Evolutionary conservation across 1,140 invertebrate species (phyloP), one percentile per base, ranked within the genome.

Genomic region (Drosophila azteca): DNA sequence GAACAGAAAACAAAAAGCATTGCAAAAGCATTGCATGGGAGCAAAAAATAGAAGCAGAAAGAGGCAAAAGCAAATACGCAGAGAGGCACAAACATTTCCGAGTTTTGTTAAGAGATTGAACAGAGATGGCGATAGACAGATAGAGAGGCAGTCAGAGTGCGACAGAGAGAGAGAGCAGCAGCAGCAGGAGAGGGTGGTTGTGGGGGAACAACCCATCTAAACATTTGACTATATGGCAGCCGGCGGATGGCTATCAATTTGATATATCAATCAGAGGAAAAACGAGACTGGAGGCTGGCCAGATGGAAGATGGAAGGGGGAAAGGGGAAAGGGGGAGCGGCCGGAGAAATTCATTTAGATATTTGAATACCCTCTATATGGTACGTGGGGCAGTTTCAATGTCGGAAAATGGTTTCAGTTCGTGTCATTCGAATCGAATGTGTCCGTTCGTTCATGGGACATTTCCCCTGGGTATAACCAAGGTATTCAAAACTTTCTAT

Each of bases 231-330:
- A 51, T 64, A 64, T 50, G 43, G 46, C 60, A 65, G 48, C 60
- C 17, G 17, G 8, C 71, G 71, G 52, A 58, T 74, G 72, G 81
- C 81, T 70, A 84, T 85, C 81, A 85, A 85, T 77, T 85, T 85
- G 81, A 85, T 85, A 80, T 85, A 85, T 85, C 81, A 85, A 85
- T 85, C 81, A 85, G 81, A 54, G 68, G 53, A 57, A 64, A 51
- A 29, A 22, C 44, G 29, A 29, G 68, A 62, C 45, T 31, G 26
- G 0, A 44, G 61, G 53, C 29, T 29, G 1, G 35, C 41, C 24
- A 31, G 17, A 69, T 4, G 4, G 17, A 26, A 48, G 3, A 41
- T n/a, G 11, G 1, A 8, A 15, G 22, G 52, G 44, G 43, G 31
- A 35, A 52, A 66, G 20, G 49, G 20, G 9, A 45, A 15, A 22